phyloP scores from a whole-genome alignment of 1,140 invertebrate genomes.

The Drosophila kikkawai region DNA sequence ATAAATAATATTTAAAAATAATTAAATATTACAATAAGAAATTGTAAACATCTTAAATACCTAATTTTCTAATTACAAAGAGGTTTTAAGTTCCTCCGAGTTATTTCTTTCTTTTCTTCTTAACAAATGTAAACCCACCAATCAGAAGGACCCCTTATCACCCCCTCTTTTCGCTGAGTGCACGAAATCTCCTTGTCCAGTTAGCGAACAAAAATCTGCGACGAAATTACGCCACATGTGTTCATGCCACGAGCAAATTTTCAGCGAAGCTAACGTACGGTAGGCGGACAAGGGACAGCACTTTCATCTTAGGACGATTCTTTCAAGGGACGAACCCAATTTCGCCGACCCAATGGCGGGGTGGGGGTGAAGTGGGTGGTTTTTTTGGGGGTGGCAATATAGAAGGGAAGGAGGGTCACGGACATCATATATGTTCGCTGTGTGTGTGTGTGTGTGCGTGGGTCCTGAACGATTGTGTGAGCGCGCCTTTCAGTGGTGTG shows the following conservation, averaged over 20 bases:
- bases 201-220: conserved; percentile 83
- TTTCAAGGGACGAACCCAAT: conserved; percentile 83
- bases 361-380: conserved; percentile 7
- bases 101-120: accelerated
- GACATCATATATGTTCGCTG: conserved; percentile 67
- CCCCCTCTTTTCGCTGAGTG: conserved; percentile 44
- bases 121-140: not conserved
- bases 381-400: conserved; percentile 8
- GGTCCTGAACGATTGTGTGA: conserved; percentile 63
- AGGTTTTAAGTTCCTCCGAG: accelerated
- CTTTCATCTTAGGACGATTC: conserved; percentile 83
- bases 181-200: conserved; percentile 79
- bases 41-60: not conserved
- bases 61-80: not conserved
- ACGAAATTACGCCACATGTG: conserved; percentile 83
- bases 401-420: conserved; percentile 51
- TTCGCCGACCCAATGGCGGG: conserved; percentile 57
- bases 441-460: conserved; percentile 36
- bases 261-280: conserved; percentile 79
- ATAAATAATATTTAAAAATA: too few relatives aligned
- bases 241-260: conserved; percentile 83
- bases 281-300: conserved; percentile 77
- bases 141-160: not conserved
- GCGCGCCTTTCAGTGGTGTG: conserved; percentile 56
- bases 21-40: not conserved